Conservation (phyloP, 2,888 invertebrate species). For the Orchesellides sinensis region DNA sequence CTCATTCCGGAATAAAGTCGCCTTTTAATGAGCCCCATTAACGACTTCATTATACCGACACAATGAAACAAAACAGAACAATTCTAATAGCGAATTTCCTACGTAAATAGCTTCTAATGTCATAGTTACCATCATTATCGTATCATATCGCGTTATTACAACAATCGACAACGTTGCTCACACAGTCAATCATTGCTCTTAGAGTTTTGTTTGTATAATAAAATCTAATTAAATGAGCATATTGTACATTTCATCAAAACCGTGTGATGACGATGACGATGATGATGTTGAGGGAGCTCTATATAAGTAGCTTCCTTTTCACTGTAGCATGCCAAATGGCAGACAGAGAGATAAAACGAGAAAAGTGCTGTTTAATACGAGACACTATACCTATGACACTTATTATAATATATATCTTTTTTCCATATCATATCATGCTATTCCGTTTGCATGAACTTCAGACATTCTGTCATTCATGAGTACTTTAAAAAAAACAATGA, state of each 20-base stretch:
- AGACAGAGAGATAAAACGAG: slow-evolving; percentile 3
- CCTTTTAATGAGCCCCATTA: slow-evolving; percentile 27
- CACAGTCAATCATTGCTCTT: slow-evolving; percentile 32
- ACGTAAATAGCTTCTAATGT: slow-evolving; percentile 40
- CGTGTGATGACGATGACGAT: slow-evolving; percentile 25
- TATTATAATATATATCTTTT: background rate
- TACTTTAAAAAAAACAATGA: slow-evolving; percentile 54
- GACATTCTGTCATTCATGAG: slow-evolving; percentile 56
- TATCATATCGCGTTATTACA: slow-evolving; percentile 22
- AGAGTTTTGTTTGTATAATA: slow-evolving; percentile 36
- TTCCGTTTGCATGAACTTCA: slow-evolving; percentile 48
- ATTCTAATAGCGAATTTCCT: slow-evolving; percentile 41
- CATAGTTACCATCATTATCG: slow-evolving; percentile 32
- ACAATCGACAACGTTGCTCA: slow-evolving; percentile 8
- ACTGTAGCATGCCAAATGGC: background rate
- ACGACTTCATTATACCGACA: slow-evolving; percentile 43
- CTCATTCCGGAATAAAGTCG: background rate
- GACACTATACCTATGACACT: background rate
- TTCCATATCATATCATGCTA: slow-evolving; percentile 46
- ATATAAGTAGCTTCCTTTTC: background rate
- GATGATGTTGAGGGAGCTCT: background rate
- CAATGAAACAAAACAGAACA: slow-evolving; percentile 29
- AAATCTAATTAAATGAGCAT: slow-evolving; percentile 51
- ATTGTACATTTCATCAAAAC: slow-evolving; percentile 36
- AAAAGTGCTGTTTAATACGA: background rate